Percentiles rank a stretch among this genome's conserved stretches.
Conservation (phyloP, 1,140 invertebrate species). For the Myzus persicae region DNA sequence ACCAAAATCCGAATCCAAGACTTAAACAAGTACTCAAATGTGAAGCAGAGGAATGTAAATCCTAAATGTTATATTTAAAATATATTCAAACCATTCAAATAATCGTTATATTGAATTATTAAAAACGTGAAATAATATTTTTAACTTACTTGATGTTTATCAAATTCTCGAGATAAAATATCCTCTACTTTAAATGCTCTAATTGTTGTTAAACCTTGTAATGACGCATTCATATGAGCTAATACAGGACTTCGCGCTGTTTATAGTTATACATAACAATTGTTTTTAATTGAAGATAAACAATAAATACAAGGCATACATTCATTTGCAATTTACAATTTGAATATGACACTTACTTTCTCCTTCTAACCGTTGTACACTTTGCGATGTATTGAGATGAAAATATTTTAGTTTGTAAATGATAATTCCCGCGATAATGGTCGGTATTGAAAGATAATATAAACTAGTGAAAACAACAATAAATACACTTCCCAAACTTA, state of each 20-base stretch:
- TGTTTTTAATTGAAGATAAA: background rate
- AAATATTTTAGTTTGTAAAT: constrained; percentile 68
- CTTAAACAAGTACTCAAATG: constrained; percentile 79
- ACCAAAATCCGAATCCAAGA: constrained; percentile 82
- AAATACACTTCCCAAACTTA: constrained; percentile 66
- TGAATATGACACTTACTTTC: constrained; percentile 66
- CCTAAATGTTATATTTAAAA: constrained; percentile 61
- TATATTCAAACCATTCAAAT: background rate
- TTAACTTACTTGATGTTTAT: constrained; percentile 73
- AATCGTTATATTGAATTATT: background rate
- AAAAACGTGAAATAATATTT: background rate
- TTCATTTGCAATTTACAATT: no score
- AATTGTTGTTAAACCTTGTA: constrained; percentile 90
- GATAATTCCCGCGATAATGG: constrained; percentile 67
- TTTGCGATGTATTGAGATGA: constrained; percentile 72
- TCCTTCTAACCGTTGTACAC: constrained; percentile 73
- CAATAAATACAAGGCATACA: background rate
- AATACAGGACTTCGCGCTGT: constrained; percentile 79
- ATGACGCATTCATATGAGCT: constrained; percentile 68
- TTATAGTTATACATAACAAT: constrained; percentile 60
- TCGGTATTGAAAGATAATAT: constrained; percentile 66
- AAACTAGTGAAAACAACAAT: constrained; percentile 62
- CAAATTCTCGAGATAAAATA: constrained; percentile 82
- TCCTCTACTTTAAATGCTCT: constrained; percentile 82
- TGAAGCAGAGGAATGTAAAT: constrained; percentile 75